Conservation (phyloP, 2,113 vertebrate genomes). For the Mesitornis unicolor region DNA sequence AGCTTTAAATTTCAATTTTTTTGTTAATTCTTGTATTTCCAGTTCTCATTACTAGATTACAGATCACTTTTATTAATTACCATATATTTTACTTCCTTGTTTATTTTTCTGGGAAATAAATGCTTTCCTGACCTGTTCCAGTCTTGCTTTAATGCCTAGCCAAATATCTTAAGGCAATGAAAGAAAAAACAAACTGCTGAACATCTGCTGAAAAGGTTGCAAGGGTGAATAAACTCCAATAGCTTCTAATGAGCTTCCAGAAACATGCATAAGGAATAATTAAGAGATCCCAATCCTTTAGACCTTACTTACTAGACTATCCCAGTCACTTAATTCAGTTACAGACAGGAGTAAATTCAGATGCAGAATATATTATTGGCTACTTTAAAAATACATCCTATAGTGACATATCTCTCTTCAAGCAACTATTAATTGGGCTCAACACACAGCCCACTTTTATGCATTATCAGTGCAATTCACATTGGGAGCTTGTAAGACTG, state of each 20-base stretch:
- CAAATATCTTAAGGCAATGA: constrained; percentile 50
- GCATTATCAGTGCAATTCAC: not conserved
- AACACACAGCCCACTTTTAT: constrained; percentile 3
- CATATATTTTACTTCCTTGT: not conserved
- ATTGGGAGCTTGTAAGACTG: not conserved
- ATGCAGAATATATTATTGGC: constrained; percentile 9
- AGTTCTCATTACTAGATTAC: not conserved
- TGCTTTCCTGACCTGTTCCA: not conserved
- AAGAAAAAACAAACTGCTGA: constrained; percentile 51
- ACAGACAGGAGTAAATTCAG: constrained; percentile 34
- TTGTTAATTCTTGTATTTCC: not conserved
- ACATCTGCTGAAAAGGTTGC: constrained; percentile 56
- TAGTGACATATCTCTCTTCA: constrained; percentile 1
- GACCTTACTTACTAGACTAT: not conserved
- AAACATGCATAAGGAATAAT: not conserved
- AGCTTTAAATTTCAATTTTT: not conserved
- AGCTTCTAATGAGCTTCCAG: constrained; percentile 39
- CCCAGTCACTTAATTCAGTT: constrained; percentile 23
- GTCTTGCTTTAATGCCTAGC: constrained; percentile 4
- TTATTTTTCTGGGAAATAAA: constrained; percentile 32
- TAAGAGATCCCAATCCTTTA: constrained; percentile 2
- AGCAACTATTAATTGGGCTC: not conserved
- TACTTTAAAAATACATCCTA: constrained; percentile 32
- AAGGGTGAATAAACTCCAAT: constrained; percentile 59
- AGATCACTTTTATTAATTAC: not conserved